Base-by-base conservation (phyloP, 2,888 invertebrate species). In the Tinea pellionella region DNA sequence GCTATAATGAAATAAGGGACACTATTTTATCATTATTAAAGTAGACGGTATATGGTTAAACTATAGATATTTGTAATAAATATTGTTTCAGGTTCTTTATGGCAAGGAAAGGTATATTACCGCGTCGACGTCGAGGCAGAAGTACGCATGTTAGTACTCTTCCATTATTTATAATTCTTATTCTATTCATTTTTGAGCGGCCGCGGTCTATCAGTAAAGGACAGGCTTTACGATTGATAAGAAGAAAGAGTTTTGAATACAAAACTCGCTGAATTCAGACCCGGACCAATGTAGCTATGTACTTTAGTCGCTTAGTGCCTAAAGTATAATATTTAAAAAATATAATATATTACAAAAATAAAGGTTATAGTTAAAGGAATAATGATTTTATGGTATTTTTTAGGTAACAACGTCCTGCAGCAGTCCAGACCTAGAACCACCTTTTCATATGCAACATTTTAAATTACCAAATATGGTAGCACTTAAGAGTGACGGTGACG, bases 41-140 rank as follows among this genome's bases (percentile, higher is more conserved):
- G n/a, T n/a, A n/a, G n/a, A n/a, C n/a, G n/a, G n/a, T n/a, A n/a
- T n/a, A n/a, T n/a, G n/a, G n/a, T n/a, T n/a, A n/a, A n/a, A n/a
- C n/a, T n/a, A n/a, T n/a, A 24, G 2, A 24, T 6, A 24, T 15
- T 24, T n/a, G 19, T 24, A 3, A 24, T 24, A 24, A 3, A 24
- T 24, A 24, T 24, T 24, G 24, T 73, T 71, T 12, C 69, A 88
- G 94, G 58, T 95, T 95, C 78, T 95, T 94, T 80, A 95, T 95
- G 95, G 95, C 94, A 13, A 89, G 95, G 63, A 94, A 94, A 73
- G 95, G 95, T 1, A 94, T 95, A 60, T 76, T 95, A 63, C 94
- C 94, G 47, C 89, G 91, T 67, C 91, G 95, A 64, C 92, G 94
- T 68, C 89, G 95, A 12, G 95, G 95, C 0, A 90, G 95, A 32